These are phyloP conservation scores for Oscheius sp. DNA, from an alignment of 2,888 invertebrate genomes.

Conservation along the genomic window DNA sequence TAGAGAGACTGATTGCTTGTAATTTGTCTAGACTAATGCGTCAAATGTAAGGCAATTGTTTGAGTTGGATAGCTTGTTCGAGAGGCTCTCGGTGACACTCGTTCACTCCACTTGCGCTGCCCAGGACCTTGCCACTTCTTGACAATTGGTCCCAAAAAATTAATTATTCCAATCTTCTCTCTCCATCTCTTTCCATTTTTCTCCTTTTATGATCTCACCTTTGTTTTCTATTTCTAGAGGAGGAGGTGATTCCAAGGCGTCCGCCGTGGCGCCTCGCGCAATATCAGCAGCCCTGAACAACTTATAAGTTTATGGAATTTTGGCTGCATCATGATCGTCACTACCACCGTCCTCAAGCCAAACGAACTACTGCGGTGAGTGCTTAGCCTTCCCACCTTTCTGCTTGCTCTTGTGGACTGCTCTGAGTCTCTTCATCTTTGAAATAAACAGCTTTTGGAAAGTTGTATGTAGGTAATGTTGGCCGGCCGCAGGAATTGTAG, in stretches of 20 bases:
- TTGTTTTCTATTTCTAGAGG: slow-evolving; percentile 15
- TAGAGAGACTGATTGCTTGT: background rate
- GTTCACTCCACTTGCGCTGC: slow-evolving; percentile 19
- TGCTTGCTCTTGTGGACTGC: slow-evolving; percentile 1
- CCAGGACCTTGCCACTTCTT: background rate
- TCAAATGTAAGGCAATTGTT: slow-evolving; percentile 24
- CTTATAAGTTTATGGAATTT: slow-evolving; percentile 53
- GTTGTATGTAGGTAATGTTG: slow-evolving; percentile 17
- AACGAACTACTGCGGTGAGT: slow-evolving; percentile 58
- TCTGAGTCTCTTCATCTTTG: slow-evolving; percentile 34
- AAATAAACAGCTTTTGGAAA: slow-evolving; percentile 21
- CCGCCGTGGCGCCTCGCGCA: slow-evolving; percentile 2
- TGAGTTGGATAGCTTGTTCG: slow-evolving; percentile 26
- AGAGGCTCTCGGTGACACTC: slow-evolving; percentile 35
- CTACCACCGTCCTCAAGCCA: slow-evolving; percentile 54
- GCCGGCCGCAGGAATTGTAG: slow-evolving; percentile 48
- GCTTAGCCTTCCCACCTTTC: background rate
- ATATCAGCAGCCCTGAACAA: slow-evolving; percentile 24
- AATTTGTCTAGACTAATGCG: slow-evolving; percentile 13
- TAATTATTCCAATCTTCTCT: slow-evolving; percentile 10
- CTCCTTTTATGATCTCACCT: slow-evolving; percentile 6
- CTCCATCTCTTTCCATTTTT: background rate
- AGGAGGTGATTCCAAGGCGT: slow-evolving; percentile 15
- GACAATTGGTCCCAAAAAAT: slow-evolving; percentile 5
- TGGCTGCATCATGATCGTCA: slow-evolving; percentile 61